Conservation (phyloP, 2,113 vertebrate species). For the Colinus virginianus region DNA sequence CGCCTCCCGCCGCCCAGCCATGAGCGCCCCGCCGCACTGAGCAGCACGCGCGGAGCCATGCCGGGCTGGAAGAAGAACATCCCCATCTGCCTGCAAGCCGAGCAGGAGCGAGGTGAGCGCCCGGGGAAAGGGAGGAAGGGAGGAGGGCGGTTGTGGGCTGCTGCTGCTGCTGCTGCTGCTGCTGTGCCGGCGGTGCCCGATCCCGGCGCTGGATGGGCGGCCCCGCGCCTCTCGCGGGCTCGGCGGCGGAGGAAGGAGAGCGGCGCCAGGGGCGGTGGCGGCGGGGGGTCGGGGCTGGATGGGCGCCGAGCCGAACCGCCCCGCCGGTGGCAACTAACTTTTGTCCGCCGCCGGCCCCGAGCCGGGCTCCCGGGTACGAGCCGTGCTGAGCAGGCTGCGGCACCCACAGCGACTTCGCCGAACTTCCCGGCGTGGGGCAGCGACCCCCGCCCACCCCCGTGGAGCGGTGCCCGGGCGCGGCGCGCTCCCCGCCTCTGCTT, state of each 20-base stretch:
- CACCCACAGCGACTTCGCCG: background rate
- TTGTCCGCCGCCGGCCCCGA: background rate
- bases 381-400: background rate
- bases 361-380: background rate
- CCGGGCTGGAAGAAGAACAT: slow-evolving; percentile 98
- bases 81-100: slow-evolving; percentile 94
- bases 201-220: background rate
- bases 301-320: background rate
- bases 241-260: too few relatives aligned
- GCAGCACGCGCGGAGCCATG: slow-evolving; percentile 78
- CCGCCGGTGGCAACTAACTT: slow-evolving; percentile 48
- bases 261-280: background rate
- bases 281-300: background rate
- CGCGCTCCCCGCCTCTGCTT: background rate
- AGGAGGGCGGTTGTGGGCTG: background rate
- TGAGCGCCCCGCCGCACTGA: slow-evolving; percentile 26
- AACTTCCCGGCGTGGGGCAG: background rate
- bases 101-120: slow-evolving; percentile 88
- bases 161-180: background rate
- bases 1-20: background rate
- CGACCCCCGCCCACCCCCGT: too few relatives aligned
- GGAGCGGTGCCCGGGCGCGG: background rate
- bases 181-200: background rate
- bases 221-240: background rate
- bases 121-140: background rate